Base-by-base conservation (phyloP, 2,113 vertebrate genomes). In the Opisthocomus hoazin region DNA sequence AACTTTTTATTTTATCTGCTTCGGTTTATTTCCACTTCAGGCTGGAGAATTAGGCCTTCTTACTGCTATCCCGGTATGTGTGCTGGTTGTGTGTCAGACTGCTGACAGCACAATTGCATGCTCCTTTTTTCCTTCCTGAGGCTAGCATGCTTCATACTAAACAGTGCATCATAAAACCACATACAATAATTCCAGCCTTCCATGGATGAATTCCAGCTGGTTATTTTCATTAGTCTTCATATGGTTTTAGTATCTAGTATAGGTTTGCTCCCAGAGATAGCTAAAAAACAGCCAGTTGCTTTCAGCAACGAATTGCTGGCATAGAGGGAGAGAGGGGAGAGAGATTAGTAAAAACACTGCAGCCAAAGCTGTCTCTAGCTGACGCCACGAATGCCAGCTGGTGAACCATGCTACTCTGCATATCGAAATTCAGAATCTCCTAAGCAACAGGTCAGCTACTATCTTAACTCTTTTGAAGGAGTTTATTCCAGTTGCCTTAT, bases 1-100 rank as follows among this genome's bases (percentile, higher is more conserved):
- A 65, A 50, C 19, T 46, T 84, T 94, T 90, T 69, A 70, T 73
- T 94, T 82, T 84, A 80, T 89, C 39, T 75, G 16, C 32, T 91
- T 91, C 34, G 30, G 76, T 87, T 94, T 92, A 87, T 92, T 94
- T 92, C 66, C 36, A 64, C 36, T 89, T 88, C n/a, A 61, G 45
- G 63, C 63, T 66, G 46, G 20, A 83, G 66, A 86, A 90, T 56
- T 70, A 84, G 36, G 18, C 12, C 41, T 77, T 4, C 43, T 91
- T 93, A 43, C 51, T 95, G 69, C 56, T 87, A 14, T 81, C 58
- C 45, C 68, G 63, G 7, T 89, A 43, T 43, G 36, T 69, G 39
- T 45, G 51, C 56, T 85, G 41, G 34, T 93, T 48, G 21, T 84
- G 36, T 64, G 53, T 79, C 53, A 71, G 76, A 60, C 73, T 58